These are phyloP conservation scores for Micromesistius poutassou DNA, from an alignment of 2,797 vertebrate species.

Conservation along the genomic window DNA sequence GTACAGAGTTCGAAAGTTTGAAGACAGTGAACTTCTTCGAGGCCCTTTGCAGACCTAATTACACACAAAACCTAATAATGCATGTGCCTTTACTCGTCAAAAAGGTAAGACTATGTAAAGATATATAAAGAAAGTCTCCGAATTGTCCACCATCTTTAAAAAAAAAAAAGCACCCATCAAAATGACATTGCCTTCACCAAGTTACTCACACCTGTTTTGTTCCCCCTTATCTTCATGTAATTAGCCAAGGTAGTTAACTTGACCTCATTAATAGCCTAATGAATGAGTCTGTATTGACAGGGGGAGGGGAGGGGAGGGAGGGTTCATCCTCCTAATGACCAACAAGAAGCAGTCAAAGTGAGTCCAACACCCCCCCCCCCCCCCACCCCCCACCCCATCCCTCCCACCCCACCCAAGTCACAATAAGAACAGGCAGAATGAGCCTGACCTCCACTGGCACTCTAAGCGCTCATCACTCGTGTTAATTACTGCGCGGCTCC, in stretches of 20 bases:
- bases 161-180: background rate
- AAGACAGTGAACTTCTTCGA: background rate
- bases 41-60: background rate
- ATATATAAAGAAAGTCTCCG: background rate
- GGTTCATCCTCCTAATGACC: background rate
- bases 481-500: slow-evolving; percentile 50
- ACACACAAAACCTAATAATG: background rate
- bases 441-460: slow-evolving; percentile 4
- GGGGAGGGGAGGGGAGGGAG: background rate
- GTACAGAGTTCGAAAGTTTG: background rate
- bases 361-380: background rate
- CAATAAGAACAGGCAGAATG: background rate
- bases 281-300: slow-evolving; percentile 11
- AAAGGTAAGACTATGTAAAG: background rate
- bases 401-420: background rate
- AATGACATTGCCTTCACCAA: background rate
- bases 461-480: slow-evolving; percentile 36
- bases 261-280: slow-evolving; percentile 13
- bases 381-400: too few relatives aligned
- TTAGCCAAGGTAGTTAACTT: background rate
- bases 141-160: background rate
- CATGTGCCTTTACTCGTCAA: background rate
- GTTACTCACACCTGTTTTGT: background rate
- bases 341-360: slow-evolving; percentile 2
- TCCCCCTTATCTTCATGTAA: background rate